These are phyloP conservation scores for Asteroscopus sphinx DNA, from an alignment of 2,888 invertebrate genomes.

Conservation along the genomic window DNA sequence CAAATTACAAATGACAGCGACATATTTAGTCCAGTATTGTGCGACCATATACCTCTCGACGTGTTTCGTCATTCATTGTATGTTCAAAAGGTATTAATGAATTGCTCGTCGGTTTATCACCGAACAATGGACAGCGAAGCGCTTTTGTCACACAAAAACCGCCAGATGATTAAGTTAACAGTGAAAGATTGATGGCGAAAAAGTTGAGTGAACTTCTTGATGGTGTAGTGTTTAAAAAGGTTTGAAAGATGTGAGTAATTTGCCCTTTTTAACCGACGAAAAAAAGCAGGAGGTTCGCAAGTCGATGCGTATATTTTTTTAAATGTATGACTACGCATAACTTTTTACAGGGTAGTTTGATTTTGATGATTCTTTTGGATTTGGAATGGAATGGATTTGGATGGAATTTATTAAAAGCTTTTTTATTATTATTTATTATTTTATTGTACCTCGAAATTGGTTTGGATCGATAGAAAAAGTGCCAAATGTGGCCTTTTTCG, in stretches of 20 bases:
- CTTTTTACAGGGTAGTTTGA: no score
- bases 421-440: no score
- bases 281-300: no score
- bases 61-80: constrained; percentile 63
- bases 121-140: constrained; percentile 49
- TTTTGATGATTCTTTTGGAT: no score
- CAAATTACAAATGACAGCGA: constrained; percentile 58
- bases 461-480: no score
- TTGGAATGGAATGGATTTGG: no score
- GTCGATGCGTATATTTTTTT: no score
- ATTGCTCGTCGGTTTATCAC: constrained; percentile 65
- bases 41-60: constrained; percentile 35
- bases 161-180: constrained; percentile 60
- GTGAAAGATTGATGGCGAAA: constrained; percentile 54
- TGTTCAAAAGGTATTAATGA: constrained; percentile 62
- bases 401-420: no score
- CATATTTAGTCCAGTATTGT: constrained; percentile 39
- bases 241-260: not conserved
- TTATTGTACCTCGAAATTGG: no score
- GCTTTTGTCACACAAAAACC: constrained; percentile 56
- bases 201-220: constrained; percentile 54
- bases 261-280: no score
- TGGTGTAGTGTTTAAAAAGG: constrained; percentile 8
- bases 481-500: no score
- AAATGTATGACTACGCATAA: no score